Evolutionary conservation across 1,140 invertebrate genomes (phyloP), one percentile per base, ranked within the genome.

Genomic region (Cataglyphis hispanica): DNA sequence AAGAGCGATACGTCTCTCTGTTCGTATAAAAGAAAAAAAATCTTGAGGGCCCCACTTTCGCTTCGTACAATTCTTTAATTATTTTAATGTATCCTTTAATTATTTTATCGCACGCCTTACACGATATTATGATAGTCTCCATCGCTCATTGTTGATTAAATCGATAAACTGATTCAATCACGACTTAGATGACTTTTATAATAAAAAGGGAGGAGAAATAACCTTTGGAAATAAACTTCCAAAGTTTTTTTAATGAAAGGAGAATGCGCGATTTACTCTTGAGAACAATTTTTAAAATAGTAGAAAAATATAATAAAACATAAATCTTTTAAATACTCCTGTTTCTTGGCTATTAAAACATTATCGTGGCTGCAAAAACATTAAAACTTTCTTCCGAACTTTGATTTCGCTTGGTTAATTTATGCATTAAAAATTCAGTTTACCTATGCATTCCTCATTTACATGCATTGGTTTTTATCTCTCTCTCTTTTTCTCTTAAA

Each of bases 1-100:
- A 2, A 19, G 60, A 61, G 25, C 8, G 25, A 61, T 8, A 43
- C 43, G 31, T 80, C n/a, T 19, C 76, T 56, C 63, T 67, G 34
- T 19, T 43, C 11, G 37, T 1, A 40, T 77, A 66, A 13, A 76
- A 66, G 40, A 67, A 13, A 67, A 43, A 67, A n/a, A 69, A 80
- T 43, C 63, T 80, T 80, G 76, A 80, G 31, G 19, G 13, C 5
- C 43, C 43, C 43, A 67, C n/a, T 31, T 78, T 61, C 46, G 31
- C 13, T 43, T 5, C 63, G n/a, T 50, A 27, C 3, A 46, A 46
- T 13, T 66, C 27, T 31, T 78, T 78, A 80, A 80, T 80, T 80
- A 80, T 80, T 80, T 80, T 64, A 80, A 31, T 43, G 31, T 69
- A 64, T 80, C 31, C 43, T 31, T 78, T 78, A 80, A 80, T 80